Percentiles rank a stretch among this genome's conserved stretches.
These are phyloP conservation scores for Campaea margaritaria DNA, from an alignment of 2,888 invertebrate genomes.

Conservation along the genomic window DNA sequence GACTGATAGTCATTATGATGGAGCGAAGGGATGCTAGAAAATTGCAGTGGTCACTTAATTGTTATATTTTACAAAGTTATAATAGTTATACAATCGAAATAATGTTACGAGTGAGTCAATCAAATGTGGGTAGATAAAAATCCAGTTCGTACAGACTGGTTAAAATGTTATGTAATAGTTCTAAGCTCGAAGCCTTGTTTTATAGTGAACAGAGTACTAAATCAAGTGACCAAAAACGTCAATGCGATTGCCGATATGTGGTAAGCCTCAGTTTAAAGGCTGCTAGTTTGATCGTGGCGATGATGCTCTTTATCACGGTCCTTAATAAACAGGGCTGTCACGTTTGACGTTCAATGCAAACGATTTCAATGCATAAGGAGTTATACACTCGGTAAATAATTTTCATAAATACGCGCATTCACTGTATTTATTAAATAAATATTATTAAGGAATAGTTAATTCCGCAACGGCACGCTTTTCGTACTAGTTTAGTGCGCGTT, in stretches of 20 bases:
- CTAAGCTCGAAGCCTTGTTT: constrained; percentile 12
- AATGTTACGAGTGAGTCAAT: constrained; percentile 6
- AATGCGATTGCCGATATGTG: neutral
- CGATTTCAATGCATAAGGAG: constrained; percentile 15
- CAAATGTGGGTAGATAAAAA: constrained; percentile 10
- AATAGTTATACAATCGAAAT: constrained; percentile 14
- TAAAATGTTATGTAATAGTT: constrained; percentile 9
- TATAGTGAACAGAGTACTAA: neutral
- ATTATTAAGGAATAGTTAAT: constrained; percentile 14
- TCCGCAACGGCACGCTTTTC: constrained; percentile 12
- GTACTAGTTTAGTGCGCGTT: neutral
- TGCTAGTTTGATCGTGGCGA: too few species aligned
- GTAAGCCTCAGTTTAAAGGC: too few species aligned
- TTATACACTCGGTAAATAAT: neutral
- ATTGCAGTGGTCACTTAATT: constrained; percentile 17
- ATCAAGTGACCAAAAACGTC: neutral
- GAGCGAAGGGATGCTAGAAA: constrained; percentile 32
- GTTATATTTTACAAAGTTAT: constrained; percentile 15
- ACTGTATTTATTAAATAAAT: constrained; percentile 9
- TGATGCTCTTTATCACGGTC: too few species aligned
- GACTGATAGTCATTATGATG: constrained; percentile 42
- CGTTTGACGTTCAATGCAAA: constrained; percentile 13
- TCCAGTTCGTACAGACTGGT: constrained; percentile 9
- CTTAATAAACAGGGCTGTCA: constrained; percentile 6
- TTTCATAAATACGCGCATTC: constrained; percentile 1